These are phyloP conservation scores for Chrysomela aeneicollis DNA, from an alignment of 2,888 invertebrate species.

Conservation along the genomic window DNA sequence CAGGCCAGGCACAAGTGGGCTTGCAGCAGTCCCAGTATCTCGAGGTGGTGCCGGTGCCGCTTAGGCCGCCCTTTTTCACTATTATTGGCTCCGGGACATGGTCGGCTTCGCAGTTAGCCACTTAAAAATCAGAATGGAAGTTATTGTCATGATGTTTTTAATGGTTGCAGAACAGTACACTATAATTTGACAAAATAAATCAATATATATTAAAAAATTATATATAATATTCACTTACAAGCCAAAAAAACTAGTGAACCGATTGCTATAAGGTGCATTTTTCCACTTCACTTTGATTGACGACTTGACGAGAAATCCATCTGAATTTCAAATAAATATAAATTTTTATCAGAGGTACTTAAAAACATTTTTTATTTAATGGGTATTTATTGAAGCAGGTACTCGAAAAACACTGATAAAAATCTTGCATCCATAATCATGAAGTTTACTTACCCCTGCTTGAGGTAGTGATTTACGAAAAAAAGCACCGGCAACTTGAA, in stretches of 20 bases:
- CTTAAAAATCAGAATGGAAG: neutral
- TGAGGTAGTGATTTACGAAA: too few species aligned
- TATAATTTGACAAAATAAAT: too few species aligned
- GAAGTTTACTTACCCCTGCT: too few species aligned
- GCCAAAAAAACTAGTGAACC: neutral
- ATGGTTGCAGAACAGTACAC: too few species aligned
- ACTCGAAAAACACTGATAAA: too few species aligned
- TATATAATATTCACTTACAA: neutral
- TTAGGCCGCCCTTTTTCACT: slow-evolving; percentile 31
- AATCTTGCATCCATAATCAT: too few species aligned
- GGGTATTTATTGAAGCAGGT: too few species aligned
- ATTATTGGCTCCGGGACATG: slow-evolving; percentile 27
- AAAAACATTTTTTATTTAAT: too few species aligned
- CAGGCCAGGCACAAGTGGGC: slow-evolving; percentile 40
- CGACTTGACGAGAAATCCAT: neutral
- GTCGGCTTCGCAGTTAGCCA: neutral
- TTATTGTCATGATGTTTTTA: too few species aligned
- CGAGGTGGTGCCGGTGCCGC: slow-evolving; percentile 36
- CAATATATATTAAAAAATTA: too few species aligned
- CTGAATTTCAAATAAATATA: neutral
- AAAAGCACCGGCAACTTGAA: too few species aligned
- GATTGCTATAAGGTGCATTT: neutral
- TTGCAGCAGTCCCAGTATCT: slow-evolving; percentile 45
- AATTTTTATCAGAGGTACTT: neutral
- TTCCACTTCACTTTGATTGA: neutral